Base-by-base conservation (phyloP, 1,140 invertebrate species). In the Diprion similis region DNA sequence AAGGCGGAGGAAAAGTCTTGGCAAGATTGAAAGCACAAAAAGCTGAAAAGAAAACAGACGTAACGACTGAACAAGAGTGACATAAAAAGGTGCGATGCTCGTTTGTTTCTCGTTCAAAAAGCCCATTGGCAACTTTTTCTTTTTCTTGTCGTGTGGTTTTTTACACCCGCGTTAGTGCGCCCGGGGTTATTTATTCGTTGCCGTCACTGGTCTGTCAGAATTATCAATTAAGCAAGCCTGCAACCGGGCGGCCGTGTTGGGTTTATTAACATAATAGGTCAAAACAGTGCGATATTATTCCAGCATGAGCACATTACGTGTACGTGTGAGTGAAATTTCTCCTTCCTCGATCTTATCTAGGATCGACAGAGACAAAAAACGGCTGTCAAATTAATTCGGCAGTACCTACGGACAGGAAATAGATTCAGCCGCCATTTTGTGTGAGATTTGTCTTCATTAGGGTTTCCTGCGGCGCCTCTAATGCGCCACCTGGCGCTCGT, bases 401-500 rank as follows among this genome's bases (percentile, higher is more conserved):
- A 19, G 73, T 73, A 72, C 24, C 24, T 37, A 37, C 24, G 77
- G 77, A 77, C 77, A 82, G 82, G 80, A 84, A 85, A 84, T 81
- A 81, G 79, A 78, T 82, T 80, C 75, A 78, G 78, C 74, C 78
- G 81, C 81, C 82, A 86, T 86, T 80, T 83, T 84, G 72, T 79
- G 80, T 79, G 77, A 84, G 81, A 87, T 87, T 87, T 84, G 82
- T 87, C 86, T 87, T 87, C 86, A 87, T 87, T 87, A 87, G 82
- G 85, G 80, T 82, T 83, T 86, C 84, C 84, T 81, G 82, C 80
- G 82, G 81, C 47, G n/a, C 59, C 71, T 24, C 70, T 72, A 66
- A 79, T 76, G 76, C 83, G 75, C 80, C 80, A 85, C 85, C 84
- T 86, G 84, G 84, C 79, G 81, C 66, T 72, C 19, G 18, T 72